These are phyloP conservation scores for Lepisosteus osseus DNA, from an alignment of 2,113 vertebrate genomes.

Conservation along the genomic window DNA sequence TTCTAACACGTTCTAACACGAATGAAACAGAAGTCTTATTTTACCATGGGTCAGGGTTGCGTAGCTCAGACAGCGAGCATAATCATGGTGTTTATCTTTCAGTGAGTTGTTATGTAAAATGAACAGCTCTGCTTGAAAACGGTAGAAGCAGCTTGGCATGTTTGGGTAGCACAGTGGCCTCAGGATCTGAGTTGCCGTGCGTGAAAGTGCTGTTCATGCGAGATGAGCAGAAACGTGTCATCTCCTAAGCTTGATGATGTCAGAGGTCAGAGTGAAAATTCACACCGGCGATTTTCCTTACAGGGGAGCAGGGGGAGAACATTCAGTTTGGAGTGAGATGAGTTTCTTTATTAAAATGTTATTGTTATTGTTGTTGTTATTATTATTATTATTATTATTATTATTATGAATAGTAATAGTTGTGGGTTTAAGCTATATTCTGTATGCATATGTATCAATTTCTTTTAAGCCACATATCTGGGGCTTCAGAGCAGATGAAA, in stretches of 20 bases:
- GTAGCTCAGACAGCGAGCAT: background rate
- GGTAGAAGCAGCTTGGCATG: background rate
- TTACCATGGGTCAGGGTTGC: background rate
- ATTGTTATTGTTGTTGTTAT: too few species aligned
- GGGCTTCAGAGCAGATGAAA: too few species aligned
- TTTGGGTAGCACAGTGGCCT: background rate
- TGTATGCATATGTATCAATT: too few species aligned
- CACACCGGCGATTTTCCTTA: too few species aligned
- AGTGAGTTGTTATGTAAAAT: background rate
- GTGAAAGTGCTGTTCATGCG: background rate
- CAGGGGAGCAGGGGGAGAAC: too few species aligned
- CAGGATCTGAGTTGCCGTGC: background rate
- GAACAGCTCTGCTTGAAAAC: background rate
- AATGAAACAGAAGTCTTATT: slow-evolving; percentile 1
- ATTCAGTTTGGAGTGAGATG: too few species aligned
- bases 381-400: too few species aligned
- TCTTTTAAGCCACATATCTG: too few species aligned
- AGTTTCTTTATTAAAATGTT: too few species aligned
- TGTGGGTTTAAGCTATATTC: too few species aligned
- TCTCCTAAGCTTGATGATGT: background rate
- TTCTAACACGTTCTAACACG: background rate
- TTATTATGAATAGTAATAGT: too few species aligned
- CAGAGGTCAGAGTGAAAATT: background rate
- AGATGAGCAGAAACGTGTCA: background rate
- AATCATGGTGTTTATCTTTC: background rate